phyloP scores from a whole-genome alignment of 2,797 vertebrate genomes.

The Acipenser oxyrinchus region DNA sequence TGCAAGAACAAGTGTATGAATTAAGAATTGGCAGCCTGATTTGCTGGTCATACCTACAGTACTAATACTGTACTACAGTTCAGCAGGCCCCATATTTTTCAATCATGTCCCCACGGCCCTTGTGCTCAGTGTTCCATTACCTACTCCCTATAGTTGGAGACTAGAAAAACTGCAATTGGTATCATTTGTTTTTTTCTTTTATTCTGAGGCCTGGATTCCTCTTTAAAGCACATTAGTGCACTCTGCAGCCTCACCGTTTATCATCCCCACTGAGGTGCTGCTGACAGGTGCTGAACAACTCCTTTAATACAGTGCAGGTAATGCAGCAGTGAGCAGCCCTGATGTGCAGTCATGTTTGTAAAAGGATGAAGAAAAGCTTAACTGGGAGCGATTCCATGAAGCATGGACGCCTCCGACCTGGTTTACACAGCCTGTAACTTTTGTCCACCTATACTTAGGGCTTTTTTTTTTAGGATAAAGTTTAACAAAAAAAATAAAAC shows the following conservation, averaged over 20 bases:
- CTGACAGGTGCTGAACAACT: constrained; percentile 22
- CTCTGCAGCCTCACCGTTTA: constrained; percentile 8
- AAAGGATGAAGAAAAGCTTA: constrained; percentile 5
- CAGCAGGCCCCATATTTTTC: too few species aligned
- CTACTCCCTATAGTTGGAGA: too few species aligned
- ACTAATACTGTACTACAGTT: not conserved
- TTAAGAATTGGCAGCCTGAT: too few species aligned
- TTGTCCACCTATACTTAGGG: not conserved
- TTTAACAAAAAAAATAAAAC: not conserved
- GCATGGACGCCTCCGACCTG: not conserved
- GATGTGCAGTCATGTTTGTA: constrained; percentile 10
- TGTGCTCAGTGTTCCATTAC: too few species aligned
- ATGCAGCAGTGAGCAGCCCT: not conserved
- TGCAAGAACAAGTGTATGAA: too few species aligned
- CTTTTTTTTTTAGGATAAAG: not conserved
- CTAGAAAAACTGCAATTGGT: constrained; percentile 7
- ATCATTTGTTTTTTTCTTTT: not conserved
- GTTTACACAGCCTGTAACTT: not conserved
- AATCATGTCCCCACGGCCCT: too few species aligned
- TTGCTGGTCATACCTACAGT: too few species aligned
- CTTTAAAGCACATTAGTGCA: constrained; percentile 20
- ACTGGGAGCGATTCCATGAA: not conserved
- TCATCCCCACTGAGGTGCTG: constrained; percentile 14
- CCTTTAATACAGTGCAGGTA: constrained; percentile 19
- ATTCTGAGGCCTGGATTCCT: constrained; percentile 15